Evolutionary conservation across 2,797 vertebrate species (phyloP).

Genomic region (Tenualosa ilisha): DNA sequence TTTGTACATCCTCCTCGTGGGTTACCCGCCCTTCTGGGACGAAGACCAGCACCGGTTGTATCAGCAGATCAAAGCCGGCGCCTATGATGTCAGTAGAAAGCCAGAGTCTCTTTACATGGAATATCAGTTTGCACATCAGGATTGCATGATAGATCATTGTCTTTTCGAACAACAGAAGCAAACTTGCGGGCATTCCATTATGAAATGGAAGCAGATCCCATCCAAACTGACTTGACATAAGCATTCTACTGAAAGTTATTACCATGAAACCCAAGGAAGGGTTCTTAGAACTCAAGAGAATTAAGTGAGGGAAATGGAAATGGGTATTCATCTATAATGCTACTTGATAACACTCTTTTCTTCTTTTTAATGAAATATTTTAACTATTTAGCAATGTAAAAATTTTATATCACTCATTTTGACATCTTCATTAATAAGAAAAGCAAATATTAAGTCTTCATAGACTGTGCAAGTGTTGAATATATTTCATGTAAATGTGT

Average conservation of each 20-base stretch:
- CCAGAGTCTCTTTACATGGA: not conserved
- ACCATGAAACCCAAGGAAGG: not conserved
- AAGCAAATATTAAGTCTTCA: not conserved
- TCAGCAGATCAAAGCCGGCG: conserved; percentile 99
- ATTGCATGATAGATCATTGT: not conserved
- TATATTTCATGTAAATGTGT: not conserved
- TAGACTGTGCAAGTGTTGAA: not conserved
- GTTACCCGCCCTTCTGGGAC: conserved; percentile 97
- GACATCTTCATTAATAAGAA: not conserved
- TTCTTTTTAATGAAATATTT: not conserved
- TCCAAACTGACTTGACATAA: not conserved
- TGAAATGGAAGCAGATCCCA: not conserved
- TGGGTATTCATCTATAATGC: not conserved
- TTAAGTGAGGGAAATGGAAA: not conserved
- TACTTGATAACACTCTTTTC: not conserved
- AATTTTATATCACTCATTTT: not conserved
- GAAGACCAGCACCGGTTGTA: conserved; percentile 97
- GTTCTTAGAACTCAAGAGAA: not conserved
- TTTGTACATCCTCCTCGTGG: conserved; percentile 93
- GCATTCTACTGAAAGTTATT: not conserved
- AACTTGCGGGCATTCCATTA: not conserved
- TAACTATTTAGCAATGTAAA: not conserved
- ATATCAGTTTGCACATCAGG: not conserved
- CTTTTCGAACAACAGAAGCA: not conserved
- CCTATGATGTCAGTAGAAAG: conserved; percentile 87